phyloP scores from a whole-genome alignment of 2,113 vertebrate species.

The Sinocyclocheilus anshuiensis region DNA sequence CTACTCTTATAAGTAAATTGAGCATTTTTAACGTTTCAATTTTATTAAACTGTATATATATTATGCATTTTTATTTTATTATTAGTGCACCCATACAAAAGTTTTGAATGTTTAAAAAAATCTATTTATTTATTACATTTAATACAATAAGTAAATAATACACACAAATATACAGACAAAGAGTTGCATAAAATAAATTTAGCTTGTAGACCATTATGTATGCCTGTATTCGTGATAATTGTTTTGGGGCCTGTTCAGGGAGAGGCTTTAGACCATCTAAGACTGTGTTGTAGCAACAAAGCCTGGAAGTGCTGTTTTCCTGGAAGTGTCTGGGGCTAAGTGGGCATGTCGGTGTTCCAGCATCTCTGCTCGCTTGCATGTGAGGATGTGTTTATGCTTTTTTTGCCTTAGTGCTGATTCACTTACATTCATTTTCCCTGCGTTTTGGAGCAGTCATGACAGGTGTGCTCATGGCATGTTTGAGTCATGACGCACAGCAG shows the following conservation, averaged over 20 bases:
- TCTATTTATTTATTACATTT: not conserved
- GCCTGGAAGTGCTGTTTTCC: conserved; percentile 37
- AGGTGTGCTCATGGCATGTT: not conserved
- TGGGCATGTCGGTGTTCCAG: not conserved
- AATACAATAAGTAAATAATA: not conserved
- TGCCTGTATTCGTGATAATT: not conserved
- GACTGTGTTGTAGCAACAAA: conserved; percentile 19
- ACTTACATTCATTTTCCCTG: not conserved
- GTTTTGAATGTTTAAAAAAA: not conserved
- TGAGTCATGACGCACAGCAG: not conserved
- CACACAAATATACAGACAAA: not conserved
- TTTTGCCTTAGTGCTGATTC: not conserved
- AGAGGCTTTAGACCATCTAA: not conserved
- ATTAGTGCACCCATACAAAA: not conserved
- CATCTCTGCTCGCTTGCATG: not conserved
- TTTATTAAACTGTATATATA: no score
- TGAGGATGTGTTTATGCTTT: not conserved
- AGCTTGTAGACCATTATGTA: not conserved
- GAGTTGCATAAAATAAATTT: not conserved
- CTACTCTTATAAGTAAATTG: not conserved
- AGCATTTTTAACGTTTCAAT: not conserved
- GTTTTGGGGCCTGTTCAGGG: conserved; percentile 1
- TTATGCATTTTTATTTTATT: no score
- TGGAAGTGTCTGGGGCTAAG: conserved; percentile 6
- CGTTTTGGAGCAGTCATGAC: not conserved